phyloP scores from a whole-genome alignment of 1,140 invertebrate genomes.

The Hermatobates lingyangjiaoensis region DNA sequence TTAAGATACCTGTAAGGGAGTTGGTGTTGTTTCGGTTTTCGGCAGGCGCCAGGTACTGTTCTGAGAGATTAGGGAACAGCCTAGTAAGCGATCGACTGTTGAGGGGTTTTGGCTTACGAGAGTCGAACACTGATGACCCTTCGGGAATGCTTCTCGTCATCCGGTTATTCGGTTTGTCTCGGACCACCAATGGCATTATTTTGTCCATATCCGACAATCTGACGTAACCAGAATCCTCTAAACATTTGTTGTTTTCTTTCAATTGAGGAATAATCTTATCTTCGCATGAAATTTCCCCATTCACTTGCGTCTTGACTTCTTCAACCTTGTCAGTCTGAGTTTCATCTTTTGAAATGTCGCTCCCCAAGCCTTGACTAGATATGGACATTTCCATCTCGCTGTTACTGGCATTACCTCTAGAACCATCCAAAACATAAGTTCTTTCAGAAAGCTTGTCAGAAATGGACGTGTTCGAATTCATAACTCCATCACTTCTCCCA shows the following conservation, averaged over 20 bases:
- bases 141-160: conserved; percentile 36
- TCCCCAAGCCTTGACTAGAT: conserved; percentile 14
- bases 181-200: conserved; percentile 3
- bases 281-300: conserved; percentile 3
- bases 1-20: no score
- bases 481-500: conserved; percentile 11
- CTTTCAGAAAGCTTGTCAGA: conserved; percentile 12
- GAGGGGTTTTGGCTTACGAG: conserved; percentile 32
- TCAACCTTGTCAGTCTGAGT: conserved; percentile 11
- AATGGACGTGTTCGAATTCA: conserved; percentile 13
- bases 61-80: conserved; percentile 27
- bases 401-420: conserved; percentile 13
- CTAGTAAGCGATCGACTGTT: conserved; percentile 21
- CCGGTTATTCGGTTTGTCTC: conserved; percentile 15
- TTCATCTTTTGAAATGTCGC: conserved; percentile 14
- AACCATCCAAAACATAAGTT: conserved; percentile 15
- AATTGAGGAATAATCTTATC: not conserved
- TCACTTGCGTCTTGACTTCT: conserved; percentile 8
- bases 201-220: conserved; percentile 34
- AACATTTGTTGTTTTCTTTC: not conserved
- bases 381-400: conserved; percentile 14
- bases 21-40: no score
- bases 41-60: conserved; percentile 8
- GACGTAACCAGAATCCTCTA: conserved; percentile 25
- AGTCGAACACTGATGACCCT: conserved; percentile 38